Percentiles rank a stretch among this genome's conserved stretches.
Conservation (phyloP, 1,140 invertebrate genomes). For the Riptortus pedestris region DNA sequence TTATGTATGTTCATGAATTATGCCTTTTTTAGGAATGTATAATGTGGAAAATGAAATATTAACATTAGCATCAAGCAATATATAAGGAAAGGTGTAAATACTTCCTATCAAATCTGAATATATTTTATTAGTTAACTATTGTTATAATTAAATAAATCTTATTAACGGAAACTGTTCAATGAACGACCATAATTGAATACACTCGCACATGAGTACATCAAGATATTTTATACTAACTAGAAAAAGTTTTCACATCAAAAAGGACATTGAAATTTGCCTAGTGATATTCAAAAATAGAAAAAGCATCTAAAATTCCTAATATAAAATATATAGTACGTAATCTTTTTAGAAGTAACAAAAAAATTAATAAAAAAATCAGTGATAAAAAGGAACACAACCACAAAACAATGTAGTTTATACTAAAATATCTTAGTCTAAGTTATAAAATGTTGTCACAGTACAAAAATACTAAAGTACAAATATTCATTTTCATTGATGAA, state of each 20-base stretch:
- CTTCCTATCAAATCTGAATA: too few species aligned
- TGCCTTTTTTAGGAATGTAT: too few species aligned
- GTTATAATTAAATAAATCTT: too few species aligned
- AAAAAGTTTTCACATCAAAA: conserved; percentile 28
- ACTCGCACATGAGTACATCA: conserved; percentile 20
- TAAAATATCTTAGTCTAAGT: conserved; percentile 28
- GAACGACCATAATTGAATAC: conserved; percentile 22
- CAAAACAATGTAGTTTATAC: conserved; percentile 28
- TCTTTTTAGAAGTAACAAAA: conserved; percentile 22
- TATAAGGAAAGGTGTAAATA: too few species aligned
- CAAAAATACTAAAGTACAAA: conserved; percentile 34
- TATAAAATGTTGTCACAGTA: conserved; percentile 32
- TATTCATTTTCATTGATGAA: conserved; percentile 29
- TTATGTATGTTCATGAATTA: too few species aligned
- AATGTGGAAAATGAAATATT: too few species aligned
- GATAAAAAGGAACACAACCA: conserved; percentile 31
- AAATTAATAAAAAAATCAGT: conserved; percentile 28
- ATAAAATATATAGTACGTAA: conserved; percentile 26
- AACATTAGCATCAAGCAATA: too few species aligned
- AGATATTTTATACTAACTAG: conserved; percentile 26
- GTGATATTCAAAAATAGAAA: conserved; percentile 29
- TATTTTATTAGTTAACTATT: too few species aligned
- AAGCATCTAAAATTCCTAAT: conserved; percentile 24
- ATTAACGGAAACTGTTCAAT: too few species aligned
- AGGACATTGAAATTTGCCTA: conserved; percentile 25